These are phyloP conservation scores for Esox niger DNA, from an alignment of 2,113 vertebrate species.

Conservation along the genomic window DNA sequence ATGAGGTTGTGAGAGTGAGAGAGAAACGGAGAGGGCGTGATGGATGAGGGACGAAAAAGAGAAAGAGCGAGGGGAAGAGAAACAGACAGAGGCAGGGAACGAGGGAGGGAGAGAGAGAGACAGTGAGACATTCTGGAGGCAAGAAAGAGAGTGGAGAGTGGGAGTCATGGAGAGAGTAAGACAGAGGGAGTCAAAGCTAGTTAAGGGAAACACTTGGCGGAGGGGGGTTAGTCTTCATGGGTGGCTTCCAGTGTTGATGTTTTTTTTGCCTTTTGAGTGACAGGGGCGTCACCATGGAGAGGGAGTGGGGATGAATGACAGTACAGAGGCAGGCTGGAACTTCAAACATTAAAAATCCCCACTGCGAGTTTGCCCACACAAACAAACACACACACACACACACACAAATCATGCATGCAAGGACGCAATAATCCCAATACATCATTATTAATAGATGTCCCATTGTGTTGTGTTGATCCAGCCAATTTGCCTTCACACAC, in stretches of 20 bases:
- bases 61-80: constrained; percentile 48
- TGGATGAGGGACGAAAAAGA: constrained; percentile 39
- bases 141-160: constrained; percentile 1
- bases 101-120: not conserved
- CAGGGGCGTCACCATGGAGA: constrained; percentile 48
- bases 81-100: constrained; percentile 24
- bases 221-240: constrained; percentile 51
- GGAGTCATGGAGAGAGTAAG: not conserved
- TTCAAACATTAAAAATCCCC: constrained; percentile 24
- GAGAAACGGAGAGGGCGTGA: constrained; percentile 28
- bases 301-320: constrained; percentile 41
- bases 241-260: constrained; percentile 60
- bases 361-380: not conserved
- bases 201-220: not conserved
- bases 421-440: too few species aligned
- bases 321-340: constrained; percentile 47
- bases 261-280: constrained; percentile 58
- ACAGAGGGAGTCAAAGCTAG: constrained; percentile 34
- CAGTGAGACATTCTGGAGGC: too few species aligned
- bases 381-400: constrained; percentile 6
- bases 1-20: constrained; percentile 55
- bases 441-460: not conserved
- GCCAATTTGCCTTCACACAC: too few species aligned
- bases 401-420: constrained; percentile 2
- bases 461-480: too few species aligned